A percentile compares a stretch with the other conserved stretches of the same genome.
Conservation (phyloP, 2,113 vertebrate genomes). For the Chloebia gouldiae region DNA sequence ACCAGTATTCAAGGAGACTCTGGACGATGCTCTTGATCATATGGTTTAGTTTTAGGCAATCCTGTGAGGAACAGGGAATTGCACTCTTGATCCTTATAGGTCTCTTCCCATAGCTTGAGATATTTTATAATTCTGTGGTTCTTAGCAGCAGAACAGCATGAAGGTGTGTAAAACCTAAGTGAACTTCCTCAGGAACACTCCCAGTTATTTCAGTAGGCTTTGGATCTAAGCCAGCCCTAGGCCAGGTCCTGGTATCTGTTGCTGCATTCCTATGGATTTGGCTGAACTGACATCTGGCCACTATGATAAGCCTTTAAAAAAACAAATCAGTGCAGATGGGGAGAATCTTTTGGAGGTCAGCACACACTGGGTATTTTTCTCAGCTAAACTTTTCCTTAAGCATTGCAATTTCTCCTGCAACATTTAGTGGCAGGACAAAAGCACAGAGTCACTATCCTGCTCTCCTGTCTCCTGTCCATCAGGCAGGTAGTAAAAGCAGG, state of each 20-base stretch:
- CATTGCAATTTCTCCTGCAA: neutral
- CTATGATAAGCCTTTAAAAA: neutral
- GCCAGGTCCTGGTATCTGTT: slow-evolving; percentile 20
- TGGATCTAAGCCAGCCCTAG: neutral
- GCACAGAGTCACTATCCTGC: neutral
- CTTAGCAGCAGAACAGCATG: neutral
- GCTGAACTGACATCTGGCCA: slow-evolving; percentile 28
- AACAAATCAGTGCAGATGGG: neutral
- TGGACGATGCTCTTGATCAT: neutral
- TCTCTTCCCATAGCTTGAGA: neutral
- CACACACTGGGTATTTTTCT: neutral
- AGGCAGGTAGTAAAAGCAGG: neutral
- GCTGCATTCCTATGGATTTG: slow-evolving; percentile 39
- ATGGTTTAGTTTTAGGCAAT: neutral
- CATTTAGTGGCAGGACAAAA: neutral
- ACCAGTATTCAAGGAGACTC: neutral
- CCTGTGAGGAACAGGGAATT: neutral
- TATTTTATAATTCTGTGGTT: neutral
- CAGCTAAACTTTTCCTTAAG: neutral
- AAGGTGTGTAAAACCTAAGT: neutral
- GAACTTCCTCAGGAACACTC: neutral
- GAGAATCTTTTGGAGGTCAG: slow-evolving; percentile 8
- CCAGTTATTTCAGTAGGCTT: neutral
- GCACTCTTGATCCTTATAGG: neutral
- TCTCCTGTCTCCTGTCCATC: neutral